Percentiles rank a stretch among this genome's conserved stretches.
Conservation (phyloP, 2,797 vertebrate species). For the Muraenolepis orangiensis region DNA sequence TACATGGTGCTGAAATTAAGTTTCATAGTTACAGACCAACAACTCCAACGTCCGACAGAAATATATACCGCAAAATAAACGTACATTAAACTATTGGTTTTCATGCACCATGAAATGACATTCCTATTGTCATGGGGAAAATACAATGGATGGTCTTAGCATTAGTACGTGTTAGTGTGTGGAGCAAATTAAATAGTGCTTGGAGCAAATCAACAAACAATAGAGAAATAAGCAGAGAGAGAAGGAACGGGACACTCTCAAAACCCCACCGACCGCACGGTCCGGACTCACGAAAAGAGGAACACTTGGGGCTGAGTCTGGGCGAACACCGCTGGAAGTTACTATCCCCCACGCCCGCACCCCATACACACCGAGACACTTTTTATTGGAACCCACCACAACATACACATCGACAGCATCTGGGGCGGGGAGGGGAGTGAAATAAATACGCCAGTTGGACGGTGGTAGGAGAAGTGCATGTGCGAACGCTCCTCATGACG, state of each 20-base stretch:
- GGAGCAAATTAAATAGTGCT: conserved; percentile 40
- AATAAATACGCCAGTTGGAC: conserved; percentile 40
- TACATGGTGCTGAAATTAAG: background rate
- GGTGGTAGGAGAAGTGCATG: background rate
- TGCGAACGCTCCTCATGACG: conserved; percentile 67
- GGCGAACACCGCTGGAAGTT: background rate
- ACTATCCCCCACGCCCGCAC: background rate
- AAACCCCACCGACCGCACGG: background rate
- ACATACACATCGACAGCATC: conserved; percentile 3
- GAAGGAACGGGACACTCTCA: background rate
- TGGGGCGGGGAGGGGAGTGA: conserved; percentile 25
- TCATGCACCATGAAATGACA: background rate
- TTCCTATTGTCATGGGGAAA: background rate
- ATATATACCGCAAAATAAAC: background rate
- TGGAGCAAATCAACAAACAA: conserved; percentile 37
- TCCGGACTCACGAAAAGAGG: background rate
- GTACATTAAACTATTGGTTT: background rate
- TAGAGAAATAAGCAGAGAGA: background rate
- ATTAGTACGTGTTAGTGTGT: conserved; percentile 58
- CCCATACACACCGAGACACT: background rate
- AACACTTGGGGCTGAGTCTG: background rate
- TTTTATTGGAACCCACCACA: conserved; percentile 2
- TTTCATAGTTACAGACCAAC: background rate
- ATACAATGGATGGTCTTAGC: conserved; percentile 9
- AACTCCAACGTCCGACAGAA: background rate